Evolutionary conservation across 2,888 invertebrate genomes (phyloP).

Genomic region (Oscheius sp.): DNA sequence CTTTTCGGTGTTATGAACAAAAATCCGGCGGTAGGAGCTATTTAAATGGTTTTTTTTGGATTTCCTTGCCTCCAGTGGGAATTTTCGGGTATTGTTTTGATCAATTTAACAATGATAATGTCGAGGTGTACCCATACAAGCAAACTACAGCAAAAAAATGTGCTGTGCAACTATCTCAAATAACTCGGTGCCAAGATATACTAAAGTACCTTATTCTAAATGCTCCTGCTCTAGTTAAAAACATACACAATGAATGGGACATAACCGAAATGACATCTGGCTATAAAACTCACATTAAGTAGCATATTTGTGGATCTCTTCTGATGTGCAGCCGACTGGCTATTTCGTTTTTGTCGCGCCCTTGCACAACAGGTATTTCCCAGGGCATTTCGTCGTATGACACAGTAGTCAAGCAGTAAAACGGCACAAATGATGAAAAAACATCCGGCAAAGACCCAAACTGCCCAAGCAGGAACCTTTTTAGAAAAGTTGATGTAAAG

Average conservation of each 20-base stretch:
- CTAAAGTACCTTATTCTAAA: background rate
- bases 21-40: too few relatives aligned
- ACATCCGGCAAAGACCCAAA: slow-evolving; percentile 65
- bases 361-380: slow-evolving; percentile 59
- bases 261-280: too few relatives aligned
- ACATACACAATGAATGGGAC: too few relatives aligned
- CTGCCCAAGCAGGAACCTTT: slow-evolving; percentile 68
- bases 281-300: slow-evolving; percentile 54
- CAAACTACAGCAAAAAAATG: background rate
- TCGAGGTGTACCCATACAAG: too few relatives aligned
- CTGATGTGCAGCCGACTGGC: slow-evolving; percentile 56
- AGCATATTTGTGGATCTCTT: slow-evolving; percentile 70
- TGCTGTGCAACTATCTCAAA: background rate
- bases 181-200: background rate
- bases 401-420: slow-evolving; percentile 67
- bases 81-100: too few relatives aligned
- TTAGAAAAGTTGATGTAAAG: too few relatives aligned
- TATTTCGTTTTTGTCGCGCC: slow-evolving; percentile 48
- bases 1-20: too few relatives aligned
- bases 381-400: slow-evolving; percentile 68
- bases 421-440: slow-evolving; percentile 62
- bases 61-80: too few relatives aligned
- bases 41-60: too few relatives aligned
- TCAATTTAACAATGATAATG: too few relatives aligned
- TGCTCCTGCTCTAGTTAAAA: too few relatives aligned